These are phyloP conservation scores for Sminthurinus aureus DNA, from an alignment of 2,888 invertebrate genomes.

Conservation along the genomic window DNA sequence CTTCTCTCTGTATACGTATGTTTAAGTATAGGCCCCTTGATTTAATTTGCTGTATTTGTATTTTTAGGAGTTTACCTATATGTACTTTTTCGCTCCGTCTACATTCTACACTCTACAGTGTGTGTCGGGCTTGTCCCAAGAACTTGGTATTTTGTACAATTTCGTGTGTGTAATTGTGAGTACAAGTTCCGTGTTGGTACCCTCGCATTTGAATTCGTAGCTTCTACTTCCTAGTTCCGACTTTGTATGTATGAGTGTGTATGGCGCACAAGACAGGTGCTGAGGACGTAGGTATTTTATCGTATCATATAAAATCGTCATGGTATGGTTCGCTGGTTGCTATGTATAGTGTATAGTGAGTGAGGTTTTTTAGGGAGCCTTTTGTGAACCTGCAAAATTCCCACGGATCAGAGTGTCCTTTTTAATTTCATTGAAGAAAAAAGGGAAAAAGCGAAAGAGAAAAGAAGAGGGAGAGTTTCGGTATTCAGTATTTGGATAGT, in stretches of 20 bases:
- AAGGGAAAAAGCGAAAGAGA: neutral
- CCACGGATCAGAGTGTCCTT: slow-evolving; percentile 42
- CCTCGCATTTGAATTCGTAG: neutral
- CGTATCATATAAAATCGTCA: too few relatives aligned
- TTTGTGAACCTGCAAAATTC: slow-evolving; percentile 48
- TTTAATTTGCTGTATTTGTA: slow-evolving; percentile 20
- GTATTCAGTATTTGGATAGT: too few relatives aligned
- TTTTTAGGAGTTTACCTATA: neutral
- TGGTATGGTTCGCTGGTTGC: neutral
- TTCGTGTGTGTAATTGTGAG: neutral
- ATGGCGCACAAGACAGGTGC: neutral
- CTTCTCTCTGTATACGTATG: neutral
- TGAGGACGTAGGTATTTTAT: neutral
- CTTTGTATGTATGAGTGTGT: neutral
- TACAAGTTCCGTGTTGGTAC: neutral
- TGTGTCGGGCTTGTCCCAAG: too few relatives aligned
- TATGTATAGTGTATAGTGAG: neutral
- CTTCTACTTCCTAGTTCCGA: slow-evolving; percentile 16
- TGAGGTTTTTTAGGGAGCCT: slow-evolving; percentile 20
- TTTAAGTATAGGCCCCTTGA: slow-evolving; percentile 10
- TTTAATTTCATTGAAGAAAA: slow-evolving; percentile 19
- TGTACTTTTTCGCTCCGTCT: too few relatives aligned
- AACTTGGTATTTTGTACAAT: neutral
- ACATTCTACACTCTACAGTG: too few relatives aligned
- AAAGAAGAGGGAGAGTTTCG: neutral